Conservation (phyloP, 2,797 vertebrate species). For the Eutrigla gurnardus region DNA sequence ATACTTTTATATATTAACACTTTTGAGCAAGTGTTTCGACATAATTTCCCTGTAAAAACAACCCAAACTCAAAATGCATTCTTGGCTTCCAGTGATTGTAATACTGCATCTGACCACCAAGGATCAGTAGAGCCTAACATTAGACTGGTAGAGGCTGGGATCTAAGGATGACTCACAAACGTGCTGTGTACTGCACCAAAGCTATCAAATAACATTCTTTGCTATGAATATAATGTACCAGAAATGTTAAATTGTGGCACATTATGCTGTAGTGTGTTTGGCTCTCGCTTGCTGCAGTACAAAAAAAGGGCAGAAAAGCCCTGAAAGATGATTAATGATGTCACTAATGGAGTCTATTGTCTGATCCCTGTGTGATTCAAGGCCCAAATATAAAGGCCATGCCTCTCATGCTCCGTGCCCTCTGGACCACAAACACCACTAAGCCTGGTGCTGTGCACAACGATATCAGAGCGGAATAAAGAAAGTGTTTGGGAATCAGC, state of each 20-base stretch:
- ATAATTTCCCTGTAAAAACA: not conserved
- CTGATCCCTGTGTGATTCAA: constrained; percentile 39
- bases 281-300: not conserved
- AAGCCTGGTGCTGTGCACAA: constrained; percentile 28
- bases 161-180: constrained; percentile 15
- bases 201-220: not conserved
- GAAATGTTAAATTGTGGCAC: not conserved
- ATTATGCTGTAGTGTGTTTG: not conserved
- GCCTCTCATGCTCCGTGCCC: constrained; percentile 30
- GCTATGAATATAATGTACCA: not conserved
- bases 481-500: constrained; percentile 9
- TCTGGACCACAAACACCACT: constrained; percentile 12
- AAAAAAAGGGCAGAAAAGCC: constrained; percentile 21
- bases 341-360: constrained; percentile 56
- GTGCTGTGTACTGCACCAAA: not conserved
- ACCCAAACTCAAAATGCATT: not conserved
- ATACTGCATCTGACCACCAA: constrained; percentile 59
- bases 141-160: not conserved
- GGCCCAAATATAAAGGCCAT: constrained; percentile 45
- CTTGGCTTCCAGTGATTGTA: constrained; percentile 21
- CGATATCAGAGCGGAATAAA: constrained; percentile 26
- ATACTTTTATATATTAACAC: not conserved
- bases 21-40: not conserved
- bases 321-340: constrained; percentile 32
- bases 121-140: constrained; percentile 57